Conservation (phyloP, 2,797 vertebrate species). For the Malurus splendens region DNA sequence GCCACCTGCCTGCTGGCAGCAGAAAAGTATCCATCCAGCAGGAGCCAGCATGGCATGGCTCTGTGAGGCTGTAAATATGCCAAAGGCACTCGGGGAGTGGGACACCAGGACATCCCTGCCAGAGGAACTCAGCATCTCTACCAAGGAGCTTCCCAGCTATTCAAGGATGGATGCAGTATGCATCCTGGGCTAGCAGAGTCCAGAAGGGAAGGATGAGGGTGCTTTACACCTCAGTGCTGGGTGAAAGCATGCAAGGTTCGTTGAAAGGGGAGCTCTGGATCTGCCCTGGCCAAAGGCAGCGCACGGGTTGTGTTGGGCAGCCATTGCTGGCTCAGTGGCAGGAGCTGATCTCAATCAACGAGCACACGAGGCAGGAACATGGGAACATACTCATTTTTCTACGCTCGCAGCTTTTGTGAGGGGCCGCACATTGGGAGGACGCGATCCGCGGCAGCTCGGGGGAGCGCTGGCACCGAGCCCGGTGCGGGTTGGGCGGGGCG, state of each 20-base stretch:
- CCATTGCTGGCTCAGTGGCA: neutral
- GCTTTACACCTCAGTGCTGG: fast-evolving
- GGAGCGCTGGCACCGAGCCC: neutral
- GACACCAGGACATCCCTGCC: fast-evolving
- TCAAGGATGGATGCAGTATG: fast-evolving
- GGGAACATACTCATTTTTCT: neutral
- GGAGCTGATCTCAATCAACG: fast-evolving
- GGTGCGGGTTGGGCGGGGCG: too few relatives aligned
- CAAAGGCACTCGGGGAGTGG: fast-evolving
- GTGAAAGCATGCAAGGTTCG: fast-evolving
- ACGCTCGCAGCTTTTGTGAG: fast-evolving
- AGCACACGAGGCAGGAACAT: neutral
- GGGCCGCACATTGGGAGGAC: fast-evolving
- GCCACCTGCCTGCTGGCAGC: neutral
- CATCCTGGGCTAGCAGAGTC: neutral
- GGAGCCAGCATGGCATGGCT: neutral
- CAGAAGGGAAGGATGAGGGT: neutral
- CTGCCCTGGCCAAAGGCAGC: neutral
- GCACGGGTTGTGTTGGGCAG: fast-evolving
- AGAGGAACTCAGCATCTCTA: fast-evolving
- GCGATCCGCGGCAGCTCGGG: fast-evolving
- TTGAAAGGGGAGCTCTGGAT: neutral
- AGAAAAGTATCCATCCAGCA: neutral
- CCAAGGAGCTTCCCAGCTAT: neutral
- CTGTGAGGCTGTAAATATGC: neutral